Evolutionary conservation across 2,888 invertebrate genomes (phyloP), one percentile per base, ranked within the genome.

Genomic region (Nemotelus pantherinus): DNA sequence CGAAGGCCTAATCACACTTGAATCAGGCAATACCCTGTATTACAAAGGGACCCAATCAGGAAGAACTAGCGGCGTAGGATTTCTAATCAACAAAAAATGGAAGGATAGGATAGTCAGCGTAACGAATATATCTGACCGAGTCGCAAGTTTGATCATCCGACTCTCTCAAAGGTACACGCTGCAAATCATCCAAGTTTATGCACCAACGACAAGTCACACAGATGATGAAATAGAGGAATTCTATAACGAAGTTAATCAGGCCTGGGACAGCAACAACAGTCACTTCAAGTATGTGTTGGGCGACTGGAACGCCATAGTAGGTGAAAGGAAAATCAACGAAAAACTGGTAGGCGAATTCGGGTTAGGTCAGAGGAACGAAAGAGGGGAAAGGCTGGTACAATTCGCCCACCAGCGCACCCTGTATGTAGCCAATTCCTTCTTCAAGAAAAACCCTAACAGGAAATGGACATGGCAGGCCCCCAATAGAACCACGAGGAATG

Each of bases 11-110:
- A 10, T 25, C 3, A n/a, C 44, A 48, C 67, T 67, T 48, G 48
- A 67, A 5, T 67, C 67, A 25, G 50, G 67, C 41, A 48, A 48
- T 50, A 47, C 50, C 50, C 47, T 67, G 25, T 50, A 48, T 50
- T 50, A 67, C 50, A n/a, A 48, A n/a, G 48, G 67, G 9, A 67
- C 67, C 44, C 9, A 67, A 67, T 67, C 67, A 48, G 67, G 67
- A 50, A 67, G 67, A 67, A 67, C 67, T 6, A 67, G 67, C 67
- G 67, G 67, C 47, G 67, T 67, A 39, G 67, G 50, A 48, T 48
- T 67, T 50, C 48, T 67, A 48, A 67, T 67, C 2, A 48, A 67
- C 67, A 67, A 67, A 10, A 67, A 67, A 41, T 48, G 67, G 67
- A 39, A 41, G 41, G 9, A 67, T 39, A 67, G 44, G 41, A 67